phyloP scores from a whole-genome alignment of 1,140 invertebrate species.

The Hirudo medicinalis region DNA sequence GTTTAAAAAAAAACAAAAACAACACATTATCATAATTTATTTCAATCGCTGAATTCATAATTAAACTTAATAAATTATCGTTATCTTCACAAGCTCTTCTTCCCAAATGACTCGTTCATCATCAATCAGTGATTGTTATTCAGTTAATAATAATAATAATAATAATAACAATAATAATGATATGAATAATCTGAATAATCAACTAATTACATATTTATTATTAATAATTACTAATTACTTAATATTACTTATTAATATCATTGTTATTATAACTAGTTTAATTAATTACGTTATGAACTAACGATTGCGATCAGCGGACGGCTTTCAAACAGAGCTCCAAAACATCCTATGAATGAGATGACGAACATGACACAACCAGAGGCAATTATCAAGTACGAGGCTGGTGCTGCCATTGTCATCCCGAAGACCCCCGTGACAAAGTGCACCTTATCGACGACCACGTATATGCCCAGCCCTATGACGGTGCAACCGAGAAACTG shows the following conservation, averaged over 20 bases:
- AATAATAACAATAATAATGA: constrained; percentile 2
- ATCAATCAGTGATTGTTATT: no score
- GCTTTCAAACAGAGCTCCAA: constrained; percentile 13
- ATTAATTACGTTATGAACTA: background rate
- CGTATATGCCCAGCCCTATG: constrained; percentile 13
- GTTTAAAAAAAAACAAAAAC: background rate
- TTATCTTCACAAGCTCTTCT: no score
- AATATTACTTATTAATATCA: no score
- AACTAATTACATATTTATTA: background rate
- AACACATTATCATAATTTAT: background rate
- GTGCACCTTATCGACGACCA: constrained; percentile 13
- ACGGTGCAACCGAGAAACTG: constrained; percentile 18
- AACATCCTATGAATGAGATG: constrained; percentile 16
- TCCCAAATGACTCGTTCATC: no score
- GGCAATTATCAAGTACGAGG: constrained; percentile 14
- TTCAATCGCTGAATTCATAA: background rate
- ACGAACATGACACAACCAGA: constrained; percentile 16
- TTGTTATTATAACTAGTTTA: no score
- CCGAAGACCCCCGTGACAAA: constrained; percentile 17
- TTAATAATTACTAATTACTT: no score
- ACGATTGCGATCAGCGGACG: constrained; percentile 8
- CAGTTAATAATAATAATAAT: background rate
- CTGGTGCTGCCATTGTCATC: constrained; percentile 11
- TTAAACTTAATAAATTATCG: no score
- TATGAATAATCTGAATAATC: constrained; percentile 4